A percentile compares a stretch with the other conserved stretches of the same genome.
Evolutionary conservation across 2,888 invertebrate genomes (phyloP).

Genomic region (Magallana nippona): DNA sequence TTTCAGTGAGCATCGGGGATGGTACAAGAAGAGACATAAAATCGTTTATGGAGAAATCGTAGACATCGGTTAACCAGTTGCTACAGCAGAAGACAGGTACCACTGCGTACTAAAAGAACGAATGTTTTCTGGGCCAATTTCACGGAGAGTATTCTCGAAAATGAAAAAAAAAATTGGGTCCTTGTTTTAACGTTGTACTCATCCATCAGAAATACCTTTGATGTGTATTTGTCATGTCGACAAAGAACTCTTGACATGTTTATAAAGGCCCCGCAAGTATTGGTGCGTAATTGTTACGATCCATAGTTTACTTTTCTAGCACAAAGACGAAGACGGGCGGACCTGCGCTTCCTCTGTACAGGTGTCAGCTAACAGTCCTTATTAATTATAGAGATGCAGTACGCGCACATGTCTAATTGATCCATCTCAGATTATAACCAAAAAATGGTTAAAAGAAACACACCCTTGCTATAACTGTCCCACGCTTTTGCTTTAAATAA

Average conservation of each 20-base stretch:
- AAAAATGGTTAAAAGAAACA: neutral
- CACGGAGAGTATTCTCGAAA: neutral
- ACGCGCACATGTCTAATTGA: conserved; percentile 19
- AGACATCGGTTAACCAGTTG: neutral
- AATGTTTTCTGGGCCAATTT: neutral
- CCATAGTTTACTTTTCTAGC: conserved; percentile 6
- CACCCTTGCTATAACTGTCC: conserved; percentile 13
- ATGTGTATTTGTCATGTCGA: conserved; percentile 16
- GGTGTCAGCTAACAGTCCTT: conserved; percentile 14
- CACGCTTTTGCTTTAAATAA: neutral
- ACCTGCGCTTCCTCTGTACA: neutral
- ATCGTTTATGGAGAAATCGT: neutral
- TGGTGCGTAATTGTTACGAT: conserved; percentile 23
- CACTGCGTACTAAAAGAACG: neutral
- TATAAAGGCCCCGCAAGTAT: neutral
- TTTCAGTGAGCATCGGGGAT: neutral
- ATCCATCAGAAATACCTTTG: conserved; percentile 8
- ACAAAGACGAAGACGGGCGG: conserved; percentile 3
- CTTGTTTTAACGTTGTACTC: conserved; percentile 15
- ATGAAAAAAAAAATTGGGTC: neutral
- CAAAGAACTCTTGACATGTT: conserved; percentile 30
- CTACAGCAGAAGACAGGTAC: neutral
- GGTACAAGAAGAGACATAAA: neutral
- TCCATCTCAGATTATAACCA: neutral
- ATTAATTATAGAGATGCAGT: conserved; percentile 28